These are phyloP conservation scores for Pogonus chalceus DNA, from an alignment of 1,140 invertebrate species.

Conservation along the genomic window DNA sequence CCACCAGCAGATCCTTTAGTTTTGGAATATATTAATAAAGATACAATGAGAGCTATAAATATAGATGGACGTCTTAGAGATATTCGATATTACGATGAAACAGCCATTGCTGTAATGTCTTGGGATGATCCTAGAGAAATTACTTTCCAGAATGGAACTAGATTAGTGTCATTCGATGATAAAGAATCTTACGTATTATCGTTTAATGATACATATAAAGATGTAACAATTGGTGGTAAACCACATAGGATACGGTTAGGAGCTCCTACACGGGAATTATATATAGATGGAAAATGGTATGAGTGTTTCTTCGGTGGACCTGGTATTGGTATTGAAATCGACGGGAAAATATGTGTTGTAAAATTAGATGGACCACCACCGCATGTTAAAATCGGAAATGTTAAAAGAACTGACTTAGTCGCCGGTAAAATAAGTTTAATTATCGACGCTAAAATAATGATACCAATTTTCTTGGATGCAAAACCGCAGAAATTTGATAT, in stretches of 20 bases:
- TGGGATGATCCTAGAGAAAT: conserved; percentile 79
- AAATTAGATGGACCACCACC: conserved; percentile 81
- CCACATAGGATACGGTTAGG: conserved; percentile 76
- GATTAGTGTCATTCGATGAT: conserved; percentile 57
- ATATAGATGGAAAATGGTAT: conserved; percentile 76
- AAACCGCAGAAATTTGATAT: conserved; percentile 74
- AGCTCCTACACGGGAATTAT: conserved; percentile 83
- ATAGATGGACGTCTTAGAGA: conserved; percentile 75
- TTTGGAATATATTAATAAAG: conserved; percentile 50
- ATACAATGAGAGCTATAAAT: conserved; percentile 66
- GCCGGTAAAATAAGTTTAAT: conserved; percentile 75
- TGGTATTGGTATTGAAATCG: conserved; percentile 70
- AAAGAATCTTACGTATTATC: conserved; percentile 52
- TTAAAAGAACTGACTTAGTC: conserved; percentile 62
- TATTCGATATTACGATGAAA: conserved; percentile 76
- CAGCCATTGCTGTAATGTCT: conserved; percentile 72
- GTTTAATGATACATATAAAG: conserved; percentile 63
- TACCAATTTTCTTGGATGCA: conserved; percentile 76
- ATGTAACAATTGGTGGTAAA: conserved; percentile 59
- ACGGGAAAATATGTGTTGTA: conserved; percentile 62
- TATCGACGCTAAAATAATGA: conserved; percentile 64
- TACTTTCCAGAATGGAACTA: conserved; percentile 62
- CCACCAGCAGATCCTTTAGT: conserved; percentile 46
- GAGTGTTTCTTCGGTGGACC: conserved; percentile 88
- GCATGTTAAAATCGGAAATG: conserved; percentile 64